A percentile compares a stretch with the other conserved stretches of the same genome.
These are phyloP conservation scores for Aplocera efformata DNA, from an alignment of 2,888 invertebrate species.

Conservation along the genomic window DNA sequence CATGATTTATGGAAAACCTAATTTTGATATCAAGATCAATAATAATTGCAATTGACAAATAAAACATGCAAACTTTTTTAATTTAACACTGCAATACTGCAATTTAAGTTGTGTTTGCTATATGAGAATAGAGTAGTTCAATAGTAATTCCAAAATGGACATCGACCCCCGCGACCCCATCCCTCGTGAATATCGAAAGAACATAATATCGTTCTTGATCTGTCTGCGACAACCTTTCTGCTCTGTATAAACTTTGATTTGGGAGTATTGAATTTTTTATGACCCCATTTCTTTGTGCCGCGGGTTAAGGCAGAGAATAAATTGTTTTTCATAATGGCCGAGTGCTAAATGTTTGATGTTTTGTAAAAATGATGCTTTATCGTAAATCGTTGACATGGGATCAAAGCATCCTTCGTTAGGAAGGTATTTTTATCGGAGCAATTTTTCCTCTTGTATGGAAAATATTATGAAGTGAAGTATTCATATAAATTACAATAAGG, in stretches of 20 bases:
- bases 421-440: no score
- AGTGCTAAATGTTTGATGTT: neutral
- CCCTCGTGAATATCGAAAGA: constrained; percentile 14
- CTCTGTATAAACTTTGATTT: constrained; percentile 23
- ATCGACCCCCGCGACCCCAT: constrained; percentile 6
- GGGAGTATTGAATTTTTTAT: constrained; percentile 25
- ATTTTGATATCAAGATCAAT: constrained; percentile 2
- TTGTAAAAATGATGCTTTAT: no score
- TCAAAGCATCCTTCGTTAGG: no score
- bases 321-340: constrained; percentile 3
- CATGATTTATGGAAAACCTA: constrained; percentile 3
- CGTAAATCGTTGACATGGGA: no score
- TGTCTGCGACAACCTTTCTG: constrained; percentile 15
- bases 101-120: no score
- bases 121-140: no score
- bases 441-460: no score
- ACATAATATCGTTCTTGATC: constrained; percentile 14
- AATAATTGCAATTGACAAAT: neutral
- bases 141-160: neutral
- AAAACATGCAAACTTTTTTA: neutral
- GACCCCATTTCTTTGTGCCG: constrained; percentile 18
- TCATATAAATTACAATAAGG: no score
- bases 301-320: constrained; percentile 10
- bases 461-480: no score
- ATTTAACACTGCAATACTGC: no score